A percentile compares a stretch with the other conserved stretches of the same genome.
Conservation (phyloP, 2,888 invertebrate species). For the Alviniconcha strummeri region DNA sequence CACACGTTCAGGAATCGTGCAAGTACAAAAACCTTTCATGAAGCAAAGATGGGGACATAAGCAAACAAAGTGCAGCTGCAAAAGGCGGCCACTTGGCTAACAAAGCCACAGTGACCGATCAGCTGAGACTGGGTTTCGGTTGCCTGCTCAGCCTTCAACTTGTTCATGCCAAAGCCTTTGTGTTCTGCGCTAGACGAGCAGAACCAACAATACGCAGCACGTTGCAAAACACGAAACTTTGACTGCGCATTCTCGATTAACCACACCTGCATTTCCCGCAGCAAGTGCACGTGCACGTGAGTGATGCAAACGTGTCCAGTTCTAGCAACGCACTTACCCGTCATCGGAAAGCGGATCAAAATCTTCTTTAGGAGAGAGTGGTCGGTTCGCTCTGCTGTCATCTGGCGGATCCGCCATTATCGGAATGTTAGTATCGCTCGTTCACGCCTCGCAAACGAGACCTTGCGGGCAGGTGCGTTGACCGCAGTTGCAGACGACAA, state of each 20-base stretch:
- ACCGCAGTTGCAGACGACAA: conserved; percentile 11
- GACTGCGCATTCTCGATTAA: not conserved
- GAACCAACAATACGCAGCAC: conserved; percentile 11
- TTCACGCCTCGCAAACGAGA: conserved; percentile 35
- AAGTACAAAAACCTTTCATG: not conserved
- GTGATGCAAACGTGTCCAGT: not conserved
- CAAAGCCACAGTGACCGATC: conserved; percentile 29
- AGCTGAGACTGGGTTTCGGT: conserved; percentile 17
- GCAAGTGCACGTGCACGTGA: conserved; percentile 7
- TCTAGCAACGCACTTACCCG: conserved; percentile 44
- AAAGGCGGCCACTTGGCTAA: not conserved
- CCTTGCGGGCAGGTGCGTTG: conserved; percentile 8
- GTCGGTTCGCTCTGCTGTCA: conserved; percentile 41
- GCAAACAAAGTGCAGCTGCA: conserved; percentile 9
- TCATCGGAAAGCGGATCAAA: conserved; percentile 59
- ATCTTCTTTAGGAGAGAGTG: conserved; percentile 57
- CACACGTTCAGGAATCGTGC: not conserved
- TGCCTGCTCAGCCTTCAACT: not conserved
- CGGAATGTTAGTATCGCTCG: conserved; percentile 36
- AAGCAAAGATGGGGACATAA: not conserved
- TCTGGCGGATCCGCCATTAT: conserved; percentile 56
- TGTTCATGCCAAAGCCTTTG: not conserved
- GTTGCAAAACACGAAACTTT: conserved; percentile 7
- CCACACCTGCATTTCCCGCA: not conserved
- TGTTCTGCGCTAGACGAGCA: not conserved